Evolutionary conservation across 2,113 vertebrate genomes (phyloP).

Genomic region (Leucoraja erinaceus): DNA sequence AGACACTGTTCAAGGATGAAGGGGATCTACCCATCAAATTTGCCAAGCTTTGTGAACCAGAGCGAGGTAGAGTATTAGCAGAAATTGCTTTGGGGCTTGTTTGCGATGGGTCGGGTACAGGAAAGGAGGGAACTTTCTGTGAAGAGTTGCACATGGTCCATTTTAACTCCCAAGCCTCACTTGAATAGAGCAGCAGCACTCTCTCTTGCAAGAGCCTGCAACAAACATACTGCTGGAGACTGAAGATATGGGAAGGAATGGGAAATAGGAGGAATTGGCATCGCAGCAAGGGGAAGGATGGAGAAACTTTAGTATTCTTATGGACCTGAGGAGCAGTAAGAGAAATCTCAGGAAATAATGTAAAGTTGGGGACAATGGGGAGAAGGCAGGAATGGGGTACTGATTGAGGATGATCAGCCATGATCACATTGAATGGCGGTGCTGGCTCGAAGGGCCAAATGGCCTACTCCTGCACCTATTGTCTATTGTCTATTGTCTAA

Average conservation of each 20-base stretch:
- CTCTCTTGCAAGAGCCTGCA: background rate
- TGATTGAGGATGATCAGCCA: no score
- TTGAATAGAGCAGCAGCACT: background rate
- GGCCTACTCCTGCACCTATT: no score
- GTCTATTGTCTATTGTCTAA: no score
- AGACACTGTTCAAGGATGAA: background rate
- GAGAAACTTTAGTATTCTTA: background rate
- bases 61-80: background rate
- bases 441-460: no score
- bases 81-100: background rate
- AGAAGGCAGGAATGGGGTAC: no score
- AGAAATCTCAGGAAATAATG: background rate
- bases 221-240: background rate
- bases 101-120: background rate
- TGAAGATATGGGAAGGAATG: background rate
- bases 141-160: background rate
- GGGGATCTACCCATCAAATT: background rate
- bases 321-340: background rate
- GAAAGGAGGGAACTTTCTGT: background rate
- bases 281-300: background rate
- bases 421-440: no score
- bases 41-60: slow-evolving; percentile 25
- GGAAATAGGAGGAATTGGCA: background rate
- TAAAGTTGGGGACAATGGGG: no score
- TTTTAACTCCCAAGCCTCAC: background rate